These are phyloP conservation scores for Syrrhaptes paradoxus DNA, from an alignment of 2,113 vertebrate genomes.

Conservation along the genomic window DNA sequence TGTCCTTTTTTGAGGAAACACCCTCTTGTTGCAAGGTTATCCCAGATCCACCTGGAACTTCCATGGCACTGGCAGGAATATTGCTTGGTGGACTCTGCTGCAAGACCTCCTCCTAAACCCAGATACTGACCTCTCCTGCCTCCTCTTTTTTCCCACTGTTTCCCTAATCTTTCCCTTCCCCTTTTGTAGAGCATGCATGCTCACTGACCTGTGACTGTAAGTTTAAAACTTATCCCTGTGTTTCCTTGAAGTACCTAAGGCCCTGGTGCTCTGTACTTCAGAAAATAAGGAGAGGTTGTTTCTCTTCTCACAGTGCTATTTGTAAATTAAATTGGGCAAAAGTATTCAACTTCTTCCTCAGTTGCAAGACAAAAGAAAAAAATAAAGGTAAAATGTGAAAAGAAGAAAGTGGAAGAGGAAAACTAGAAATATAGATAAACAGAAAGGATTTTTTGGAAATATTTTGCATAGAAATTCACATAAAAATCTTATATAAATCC, in stretches of 20 bases:
- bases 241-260: not conserved
- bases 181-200: not conserved
- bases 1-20: not conserved
- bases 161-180: not conserved
- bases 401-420: not conserved
- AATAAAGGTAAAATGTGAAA: not conserved
- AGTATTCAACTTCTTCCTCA: not conserved
- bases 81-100: not conserved
- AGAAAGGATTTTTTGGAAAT: not conserved
- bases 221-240: not conserved
- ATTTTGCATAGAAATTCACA: not conserved
- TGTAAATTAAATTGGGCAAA: not conserved
- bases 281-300: not conserved
- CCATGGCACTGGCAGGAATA: not conserved
- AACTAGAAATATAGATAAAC: not conserved
- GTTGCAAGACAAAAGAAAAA: not conserved
- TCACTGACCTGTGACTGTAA: too few relatives aligned
- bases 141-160: not conserved
- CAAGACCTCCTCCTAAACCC: not conserved
- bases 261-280: not conserved
- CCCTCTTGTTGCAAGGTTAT: accelerated
- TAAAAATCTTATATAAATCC: not conserved
- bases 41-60: not conserved
- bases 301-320: not conserved
- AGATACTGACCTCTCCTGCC: not conserved